These are phyloP conservation scores for Papilio machaon DNA, from an alignment of 1,140 invertebrate genomes.

Conservation along the genomic window DNA sequence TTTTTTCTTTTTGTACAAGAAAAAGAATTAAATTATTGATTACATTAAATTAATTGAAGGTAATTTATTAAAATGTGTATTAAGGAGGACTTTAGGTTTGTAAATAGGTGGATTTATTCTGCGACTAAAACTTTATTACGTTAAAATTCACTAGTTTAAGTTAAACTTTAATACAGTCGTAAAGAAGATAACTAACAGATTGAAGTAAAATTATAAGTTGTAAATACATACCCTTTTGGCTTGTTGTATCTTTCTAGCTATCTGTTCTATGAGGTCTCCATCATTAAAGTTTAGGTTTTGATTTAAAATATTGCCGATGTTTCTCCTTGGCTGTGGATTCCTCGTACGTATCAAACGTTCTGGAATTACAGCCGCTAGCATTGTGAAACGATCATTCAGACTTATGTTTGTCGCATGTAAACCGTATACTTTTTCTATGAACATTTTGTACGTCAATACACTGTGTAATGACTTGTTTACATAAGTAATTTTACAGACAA, in stretches of 20 bases:
- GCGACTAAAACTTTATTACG: too few relatives aligned
- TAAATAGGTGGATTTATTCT: too few relatives aligned
- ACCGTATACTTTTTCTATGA: constrained; percentile 69
- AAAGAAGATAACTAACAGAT: not conserved
- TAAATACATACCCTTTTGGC: constrained; percentile 51
- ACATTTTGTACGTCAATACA: constrained; percentile 51
- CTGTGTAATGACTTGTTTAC: not conserved
- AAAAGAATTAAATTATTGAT: too few relatives aligned
- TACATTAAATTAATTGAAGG: too few relatives aligned
- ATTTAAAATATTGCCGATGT: constrained; percentile 35
- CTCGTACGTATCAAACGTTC: constrained; percentile 36
- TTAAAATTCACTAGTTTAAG: too few relatives aligned
- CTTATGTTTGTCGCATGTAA: constrained; percentile 63
- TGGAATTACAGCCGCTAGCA: constrained; percentile 53
- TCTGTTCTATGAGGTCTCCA: constrained; percentile 53
- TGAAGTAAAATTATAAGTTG: not conserved
- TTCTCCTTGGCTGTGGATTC: constrained; percentile 39
- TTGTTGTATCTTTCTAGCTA: constrained; percentile 59
- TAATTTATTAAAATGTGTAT: too few relatives aligned
- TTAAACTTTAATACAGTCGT: too few relatives aligned
- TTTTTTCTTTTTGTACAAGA: too few relatives aligned
- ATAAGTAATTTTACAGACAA: not conserved
- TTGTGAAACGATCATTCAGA: constrained; percentile 65
- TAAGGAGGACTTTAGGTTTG: too few relatives aligned
- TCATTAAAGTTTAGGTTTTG: constrained; percentile 52